These are phyloP conservation scores for Stichopus horrens DNA, from an alignment of 53 echinoderm and acorn worm species.

Conservation along the genomic window DNA sequence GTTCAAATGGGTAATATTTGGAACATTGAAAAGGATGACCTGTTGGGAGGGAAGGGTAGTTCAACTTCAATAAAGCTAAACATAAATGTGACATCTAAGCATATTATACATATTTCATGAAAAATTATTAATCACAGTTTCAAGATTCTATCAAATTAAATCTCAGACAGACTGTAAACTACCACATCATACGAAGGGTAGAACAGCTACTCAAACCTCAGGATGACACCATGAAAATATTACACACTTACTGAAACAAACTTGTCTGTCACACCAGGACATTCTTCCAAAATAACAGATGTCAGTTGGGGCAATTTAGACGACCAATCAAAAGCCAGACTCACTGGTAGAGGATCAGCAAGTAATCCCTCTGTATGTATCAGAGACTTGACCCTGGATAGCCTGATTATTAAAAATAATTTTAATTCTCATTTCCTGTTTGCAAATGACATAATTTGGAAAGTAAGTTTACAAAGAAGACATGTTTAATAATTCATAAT, in stretches of 20 bases:
- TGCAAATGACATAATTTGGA: too few relatives aligned
- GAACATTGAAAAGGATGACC: constrained; percentile 31
- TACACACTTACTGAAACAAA: constrained; percentile 67
- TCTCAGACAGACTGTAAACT: too few relatives aligned
- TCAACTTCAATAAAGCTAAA: too few relatives aligned
- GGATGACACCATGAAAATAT: neutral
- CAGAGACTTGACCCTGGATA: constrained; percentile 17
- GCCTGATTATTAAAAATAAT: neutral
- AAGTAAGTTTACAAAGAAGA: too few relatives aligned
- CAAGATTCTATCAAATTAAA: too few relatives aligned
- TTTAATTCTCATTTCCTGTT: too few relatives aligned
- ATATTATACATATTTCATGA: too few relatives aligned
- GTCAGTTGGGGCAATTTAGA: constrained; percentile 40
- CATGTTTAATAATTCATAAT: too few relatives aligned
- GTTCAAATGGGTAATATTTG: constrained; percentile 33
- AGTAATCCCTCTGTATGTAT: constrained; percentile 12
- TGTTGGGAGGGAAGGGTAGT: neutral
- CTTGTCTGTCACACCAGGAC: constrained; percentile 61
- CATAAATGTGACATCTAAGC: too few relatives aligned
- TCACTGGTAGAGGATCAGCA: neutral
- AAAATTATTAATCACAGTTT: too few relatives aligned
- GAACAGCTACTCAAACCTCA: neutral
- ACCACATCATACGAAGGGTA: neutral
- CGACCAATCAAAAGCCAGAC: constrained; percentile 6
- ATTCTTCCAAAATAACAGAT: constrained; percentile 67